Percentiles rank a stretch among this genome's conserved stretches.
Evolutionary conservation across 2,888 invertebrate genomes (phyloP).

Genomic region (Baronia brevicornis): DNA sequence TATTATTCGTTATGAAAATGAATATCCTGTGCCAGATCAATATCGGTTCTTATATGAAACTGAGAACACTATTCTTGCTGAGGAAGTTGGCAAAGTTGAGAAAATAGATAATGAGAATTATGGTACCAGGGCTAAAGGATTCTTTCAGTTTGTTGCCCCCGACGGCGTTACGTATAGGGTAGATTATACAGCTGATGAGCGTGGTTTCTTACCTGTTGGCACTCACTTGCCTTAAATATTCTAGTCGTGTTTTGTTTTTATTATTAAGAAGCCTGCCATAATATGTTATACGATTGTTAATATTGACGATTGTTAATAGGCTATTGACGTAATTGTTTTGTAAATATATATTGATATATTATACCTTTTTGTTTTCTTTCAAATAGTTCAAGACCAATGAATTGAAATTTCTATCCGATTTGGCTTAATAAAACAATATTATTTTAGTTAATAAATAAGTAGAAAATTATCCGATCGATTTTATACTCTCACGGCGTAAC

Average conservation of each 20-base stretch:
- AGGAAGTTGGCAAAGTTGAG: slow-evolving; percentile 57
- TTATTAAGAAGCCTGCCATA: no score
- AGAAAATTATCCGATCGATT: no score
- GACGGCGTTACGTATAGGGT: slow-evolving; percentile 65
- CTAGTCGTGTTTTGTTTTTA: slow-evolving; percentile 16
- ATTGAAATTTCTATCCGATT: no score
- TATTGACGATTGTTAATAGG: no score
- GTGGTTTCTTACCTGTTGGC: slow-evolving; percentile 54
- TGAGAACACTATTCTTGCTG: slow-evolving; percentile 64
- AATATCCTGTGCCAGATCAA: slow-evolving; percentile 42
- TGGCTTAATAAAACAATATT: no score
- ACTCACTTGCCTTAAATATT: slow-evolving; percentile 47
- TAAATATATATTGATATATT: no score
- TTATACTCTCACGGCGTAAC: no score
- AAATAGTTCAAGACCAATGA: no score
- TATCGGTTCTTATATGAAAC: slow-evolving; percentile 68
- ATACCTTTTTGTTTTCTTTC: no score
- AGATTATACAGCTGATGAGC: slow-evolving; percentile 65
- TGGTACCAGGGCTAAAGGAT: slow-evolving; percentile 52
- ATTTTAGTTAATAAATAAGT: no score
- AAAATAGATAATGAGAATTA: slow-evolving; percentile 43
- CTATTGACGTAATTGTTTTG: no score
- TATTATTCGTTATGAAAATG: slow-evolving; percentile 58
- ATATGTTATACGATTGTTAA: no score
- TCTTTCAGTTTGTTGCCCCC: slow-evolving; percentile 58